phyloP scores from a whole-genome alignment of 2,113 vertebrate genomes.

The Pomatorhinus ruficollis region DNA sequence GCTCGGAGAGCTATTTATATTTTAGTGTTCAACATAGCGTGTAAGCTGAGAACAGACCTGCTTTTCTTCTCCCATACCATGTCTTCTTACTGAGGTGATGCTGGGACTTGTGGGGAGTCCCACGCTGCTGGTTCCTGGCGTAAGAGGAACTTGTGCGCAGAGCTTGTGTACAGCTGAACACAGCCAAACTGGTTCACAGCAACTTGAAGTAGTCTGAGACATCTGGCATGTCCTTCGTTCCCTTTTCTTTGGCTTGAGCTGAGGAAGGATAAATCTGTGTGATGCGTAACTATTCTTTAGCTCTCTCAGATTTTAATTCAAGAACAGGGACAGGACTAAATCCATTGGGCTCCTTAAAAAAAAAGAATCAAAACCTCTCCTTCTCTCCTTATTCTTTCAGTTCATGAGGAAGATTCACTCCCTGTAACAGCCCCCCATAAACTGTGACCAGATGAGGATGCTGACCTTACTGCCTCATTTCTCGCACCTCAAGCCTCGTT shows the following conservation, averaged over 20 bases:
- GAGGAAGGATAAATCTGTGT: neutral
- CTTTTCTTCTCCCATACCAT: conserved; percentile 31
- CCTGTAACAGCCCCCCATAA: neutral
- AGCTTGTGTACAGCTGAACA: neutral
- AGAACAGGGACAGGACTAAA: neutral
- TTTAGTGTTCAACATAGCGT: neutral
- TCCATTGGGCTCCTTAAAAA: neutral
- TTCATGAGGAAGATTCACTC: neutral
- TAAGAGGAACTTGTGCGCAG: neutral
- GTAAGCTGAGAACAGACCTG: conserved; percentile 54
- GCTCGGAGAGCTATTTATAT: conserved; percentile 38
- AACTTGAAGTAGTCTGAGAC: neutral
- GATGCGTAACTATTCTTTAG: neutral
- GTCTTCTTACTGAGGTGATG: conserved; percentile 1
- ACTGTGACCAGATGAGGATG: neutral
- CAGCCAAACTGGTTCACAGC: neutral
- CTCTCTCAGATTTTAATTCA: neutral
- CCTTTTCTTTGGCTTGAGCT: neutral
- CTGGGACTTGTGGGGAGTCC: conserved; percentile 6
- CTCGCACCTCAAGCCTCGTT: neutral
- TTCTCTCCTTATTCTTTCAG: neutral
- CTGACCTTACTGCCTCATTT: neutral
- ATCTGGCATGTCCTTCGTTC: neutral
- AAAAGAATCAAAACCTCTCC: neutral
- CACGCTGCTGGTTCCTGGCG: neutral